phyloP scores from a whole-genome alignment of 2,113 vertebrate species.

The Hemichromis elongatus region DNA sequence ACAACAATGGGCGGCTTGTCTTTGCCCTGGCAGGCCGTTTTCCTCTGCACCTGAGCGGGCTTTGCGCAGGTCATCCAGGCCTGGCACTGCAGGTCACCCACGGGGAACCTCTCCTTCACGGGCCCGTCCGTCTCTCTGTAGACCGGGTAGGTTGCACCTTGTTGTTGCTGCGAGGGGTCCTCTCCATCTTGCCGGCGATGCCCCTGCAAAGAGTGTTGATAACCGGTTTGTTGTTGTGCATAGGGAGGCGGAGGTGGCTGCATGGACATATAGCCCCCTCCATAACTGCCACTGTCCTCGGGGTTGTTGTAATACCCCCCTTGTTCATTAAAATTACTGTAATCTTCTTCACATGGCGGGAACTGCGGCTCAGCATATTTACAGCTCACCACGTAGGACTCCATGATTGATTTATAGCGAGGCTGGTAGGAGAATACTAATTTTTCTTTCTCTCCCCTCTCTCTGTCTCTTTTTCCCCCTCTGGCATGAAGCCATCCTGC shows the following conservation, averaged over 20 bases:
- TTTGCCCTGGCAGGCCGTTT: constrained; percentile 43
- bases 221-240: constrained; percentile 61
- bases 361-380: constrained; percentile 75
- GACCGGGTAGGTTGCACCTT: constrained; percentile 16
- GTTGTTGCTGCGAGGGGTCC: constrained; percentile 25
- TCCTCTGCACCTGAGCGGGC: constrained; percentile 65
- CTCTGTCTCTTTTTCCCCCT: constrained; percentile 68
- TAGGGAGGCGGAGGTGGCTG: constrained; percentile 56
- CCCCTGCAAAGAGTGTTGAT: constrained; percentile 56
- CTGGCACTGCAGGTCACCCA: constrained; percentile 55
- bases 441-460: constrained; percentile 73
- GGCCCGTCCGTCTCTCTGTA: constrained; percentile 13
- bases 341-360: constrained; percentile 73
- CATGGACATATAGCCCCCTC: constrained; percentile 44
- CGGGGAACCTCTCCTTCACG: constrained; percentile 30
- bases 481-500: constrained; percentile 71
- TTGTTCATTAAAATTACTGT: constrained; percentile 71
- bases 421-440: constrained; percentile 71
- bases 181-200: constrained; percentile 54
- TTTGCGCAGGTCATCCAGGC: constrained; percentile 63
- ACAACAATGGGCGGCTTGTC: constrained; percentile 68
- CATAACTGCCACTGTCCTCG: constrained; percentile 63
- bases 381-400: constrained; percentile 74
- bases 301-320: constrained; percentile 67
- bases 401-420: constrained; percentile 76